Evolutionary conservation across 2,797 vertebrate species (phyloP), one percentile per base, ranked within the genome.

Genomic region (Phalanger gymnotis): DNA sequence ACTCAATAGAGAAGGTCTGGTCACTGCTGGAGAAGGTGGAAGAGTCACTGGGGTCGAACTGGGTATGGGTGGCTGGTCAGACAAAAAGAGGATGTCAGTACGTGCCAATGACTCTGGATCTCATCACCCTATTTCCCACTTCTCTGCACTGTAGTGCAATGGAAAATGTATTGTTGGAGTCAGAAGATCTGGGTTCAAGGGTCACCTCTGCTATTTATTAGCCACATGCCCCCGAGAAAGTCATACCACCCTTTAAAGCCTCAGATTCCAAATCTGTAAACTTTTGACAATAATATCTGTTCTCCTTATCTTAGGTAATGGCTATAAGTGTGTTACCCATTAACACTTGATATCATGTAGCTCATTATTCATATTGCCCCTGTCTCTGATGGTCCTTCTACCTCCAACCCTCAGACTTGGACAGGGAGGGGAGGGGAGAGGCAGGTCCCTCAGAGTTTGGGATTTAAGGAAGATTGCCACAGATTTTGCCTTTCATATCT

Each of bases 1-100:
- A 96, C 27, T 97, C 93, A 89, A 96, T 52, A 53, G 96, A 95
- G 95, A 97, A 96, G 87, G 55, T 93, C 93, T 93, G 73, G 25
- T 91, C 92, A 81, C 40, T 47, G 73, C 40, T 81, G 40, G 73
- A 25, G 22, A 27, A 81, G 40, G 40, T 81, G 40, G 73, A 81
- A 27, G 73, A 81, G 19, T 81, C 1, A 22, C 22, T 47, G 40
- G 73, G 73, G n/a, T 81, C 25, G 40, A 81, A 81, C 22, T 47
- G 73, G 73, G 73, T 2, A 14, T 81, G 73, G 25, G 40, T 81
- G n/a, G 73, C 73, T 55, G 54, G 4, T 55, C 54, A 55, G 19
- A 55, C 19, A 55, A 55, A 22, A 4, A 55, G 19, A 55, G 19
- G 54, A 19, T 55, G 4, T 55, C 19, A 55, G 19, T 55, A 55